Evolutionary conservation across 2,888 invertebrate genomes (phyloP), one percentile per base, ranked within the genome.

Genomic region (Scaptomyza cyrtandrae): DNA sequence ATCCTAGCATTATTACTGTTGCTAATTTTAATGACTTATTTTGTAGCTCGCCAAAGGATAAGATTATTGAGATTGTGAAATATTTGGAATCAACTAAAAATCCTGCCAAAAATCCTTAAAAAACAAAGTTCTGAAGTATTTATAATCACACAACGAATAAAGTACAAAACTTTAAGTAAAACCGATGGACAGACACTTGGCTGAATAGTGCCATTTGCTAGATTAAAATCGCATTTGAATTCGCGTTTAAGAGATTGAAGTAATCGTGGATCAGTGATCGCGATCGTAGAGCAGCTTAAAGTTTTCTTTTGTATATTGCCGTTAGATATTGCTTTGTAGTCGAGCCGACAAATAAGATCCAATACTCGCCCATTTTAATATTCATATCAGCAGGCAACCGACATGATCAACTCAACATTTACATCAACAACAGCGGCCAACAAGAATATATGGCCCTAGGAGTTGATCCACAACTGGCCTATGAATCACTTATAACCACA

Each of bases 321-420:
- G 88, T 86, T 87, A 88, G 88, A 75, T 71, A 68, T 76, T 16
- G 50, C 79, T 86, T 86, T 86, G 85, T 88, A 78, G 81, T 86
- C 46, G 55, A 73, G 88, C 88, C 85, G 85, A 68, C 88, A 75
- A 85, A 80, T 78, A 60, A 78, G 82, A 35, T 64, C 66, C 72
- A 70, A 72, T 75, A 69, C 67, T 72, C 75, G 78, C 74, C 78
- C 81, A 71, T 78, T 80, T 85, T 50, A 14, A 69, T 77, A 70
- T 77, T 76, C 82, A 72, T 82, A 85, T 87, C 87, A 76, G 82
- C 70, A 44, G 59, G 50, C 78, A 76, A 85, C 80, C 86, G 78
- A 86, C 86, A 68, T 75, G 77, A 87, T 52, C 52, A 52, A 39
- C 52, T 39, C 52, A 52, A 39, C 37, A 50, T 80, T 10, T 10